Base-by-base conservation (phyloP, 2,113 vertebrate genomes). In the Riparia riparia region DNA sequence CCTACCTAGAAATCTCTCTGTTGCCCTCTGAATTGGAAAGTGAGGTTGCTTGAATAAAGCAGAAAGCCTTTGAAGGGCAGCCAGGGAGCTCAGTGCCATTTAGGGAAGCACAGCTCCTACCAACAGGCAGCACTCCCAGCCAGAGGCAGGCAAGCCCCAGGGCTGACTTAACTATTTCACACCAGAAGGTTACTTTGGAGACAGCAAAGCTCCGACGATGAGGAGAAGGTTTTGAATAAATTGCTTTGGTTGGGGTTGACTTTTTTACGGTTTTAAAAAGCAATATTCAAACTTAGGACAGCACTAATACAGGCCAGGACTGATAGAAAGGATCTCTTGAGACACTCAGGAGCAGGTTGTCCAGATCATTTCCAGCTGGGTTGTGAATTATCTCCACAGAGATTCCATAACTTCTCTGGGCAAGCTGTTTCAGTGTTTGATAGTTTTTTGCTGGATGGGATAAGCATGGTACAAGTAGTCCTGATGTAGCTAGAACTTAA, bases 51-150 rank as follows among this genome's bases (percentile, higher is more conserved):
- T 21, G 49, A 95, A 64, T 56, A 85, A 80, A 81, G 34, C 73
- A 92, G 29, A 21, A 37, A 49, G 82, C 66, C 57, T 41, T 26
- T 85, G 79, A 82, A 51, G 3, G 17, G 80, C 85, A 92, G 96
- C 95, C 93, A 95, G 92, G 53, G 60, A 94, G 53, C 41, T 94
- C 80, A 68, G 77, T 64, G 80, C 96, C 96, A 96, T 97, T 89
- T 97, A 97, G 92, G 93, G 95, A 80, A 96, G 88, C 60, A 25
- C 4, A 60, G 82, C 60, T 92, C 42, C 86, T 74, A 73, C 83
- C 77, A 95, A 41, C 68, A 64, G 82, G 65, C 56, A 78, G 83
- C 50, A 61, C 45, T 69, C 64, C 64, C 84, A 86, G 85, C n/a
- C 82, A 74, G 76, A 61, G 64, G 49, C 78, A 93, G 88, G 49